A percentile compares a stretch with the other conserved stretches of the same genome.
phyloP scores from a whole-genome alignment of 2,797 vertebrate genomes.

The Acrossocheilus wenchowensis region DNA sequence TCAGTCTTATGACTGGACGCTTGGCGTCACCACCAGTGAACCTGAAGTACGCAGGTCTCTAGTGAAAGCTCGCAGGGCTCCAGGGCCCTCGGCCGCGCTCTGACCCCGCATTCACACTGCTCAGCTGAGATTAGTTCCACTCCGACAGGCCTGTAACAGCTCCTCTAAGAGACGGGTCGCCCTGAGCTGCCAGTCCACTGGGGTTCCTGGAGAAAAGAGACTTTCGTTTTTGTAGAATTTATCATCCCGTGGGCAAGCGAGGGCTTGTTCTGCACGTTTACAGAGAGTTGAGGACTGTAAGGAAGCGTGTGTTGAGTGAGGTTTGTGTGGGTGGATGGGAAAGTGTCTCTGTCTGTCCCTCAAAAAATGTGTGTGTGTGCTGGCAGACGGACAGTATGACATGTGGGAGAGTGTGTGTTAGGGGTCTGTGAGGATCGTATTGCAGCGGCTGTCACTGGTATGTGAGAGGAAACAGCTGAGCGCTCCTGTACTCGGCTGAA shows the following conservation, averaged over 20 bases:
- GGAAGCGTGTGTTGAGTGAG: constrained; percentile 38
- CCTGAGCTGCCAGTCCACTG: constrained; percentile 2
- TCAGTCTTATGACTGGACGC: constrained; percentile 17
- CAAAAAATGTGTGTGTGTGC: constrained; percentile 16
- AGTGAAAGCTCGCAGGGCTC: neutral
- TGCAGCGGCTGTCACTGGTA: constrained; percentile 51
- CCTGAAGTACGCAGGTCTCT: constrained; percentile 5
- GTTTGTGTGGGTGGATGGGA: constrained; percentile 32
- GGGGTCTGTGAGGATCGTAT: constrained; percentile 47
- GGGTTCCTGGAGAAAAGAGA: constrained; percentile 3
- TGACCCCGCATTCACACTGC: constrained; percentile 28
- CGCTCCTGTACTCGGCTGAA: neutral
- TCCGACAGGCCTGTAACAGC: constrained; percentile 14
- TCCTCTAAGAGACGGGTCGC: constrained; percentile 12
- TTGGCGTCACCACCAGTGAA: neutral
- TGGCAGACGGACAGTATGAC: constrained; percentile 10
- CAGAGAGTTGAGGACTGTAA: neutral
- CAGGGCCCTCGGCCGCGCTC: constrained; percentile 3
- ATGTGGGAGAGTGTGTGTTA: constrained; percentile 22
- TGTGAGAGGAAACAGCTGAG: constrained; percentile 53
- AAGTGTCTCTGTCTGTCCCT: constrained; percentile 41
- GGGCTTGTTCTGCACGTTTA: constrained; percentile 32
- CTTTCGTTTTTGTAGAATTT: constrained; percentile 15
- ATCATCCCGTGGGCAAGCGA: constrained; percentile 27
- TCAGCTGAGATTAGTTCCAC: constrained; percentile 42